phyloP scores from a whole-genome alignment of 2,113 vertebrate species.

The Collichthys lucidus region DNA sequence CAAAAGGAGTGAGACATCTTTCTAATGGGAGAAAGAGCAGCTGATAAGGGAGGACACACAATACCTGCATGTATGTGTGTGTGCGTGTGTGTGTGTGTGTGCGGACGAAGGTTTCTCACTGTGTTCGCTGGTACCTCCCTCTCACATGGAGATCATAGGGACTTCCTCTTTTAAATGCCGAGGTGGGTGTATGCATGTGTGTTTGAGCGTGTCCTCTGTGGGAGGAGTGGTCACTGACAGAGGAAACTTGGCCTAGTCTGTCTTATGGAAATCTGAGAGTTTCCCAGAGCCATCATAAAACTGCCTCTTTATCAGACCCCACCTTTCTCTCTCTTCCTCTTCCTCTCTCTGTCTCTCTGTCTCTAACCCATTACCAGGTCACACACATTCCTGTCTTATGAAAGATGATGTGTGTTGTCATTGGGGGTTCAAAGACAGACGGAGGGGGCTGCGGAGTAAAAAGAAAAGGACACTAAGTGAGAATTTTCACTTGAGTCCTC shows the following conservation, averaged over 20 bases:
- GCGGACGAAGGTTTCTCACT: conserved; percentile 90
- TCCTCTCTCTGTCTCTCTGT: conserved; percentile 66
- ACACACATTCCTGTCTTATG: conserved; percentile 78
- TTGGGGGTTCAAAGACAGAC: conserved; percentile 76
- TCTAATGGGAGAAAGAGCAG: conserved; percentile 92
- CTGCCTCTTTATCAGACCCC: conserved; percentile 88
- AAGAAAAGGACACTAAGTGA: conserved; percentile 74
- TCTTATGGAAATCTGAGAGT: conserved; percentile 97
- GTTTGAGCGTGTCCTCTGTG: conserved; percentile 75
- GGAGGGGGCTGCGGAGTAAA: conserved; percentile 41
- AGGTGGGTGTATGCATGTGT: conserved; percentile 81
- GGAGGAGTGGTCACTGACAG: conserved; percentile 89
- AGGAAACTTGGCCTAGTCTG: conserved; percentile 93
- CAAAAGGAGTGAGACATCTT: conserved; percentile 90
- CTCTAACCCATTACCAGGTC: conserved; percentile 81
- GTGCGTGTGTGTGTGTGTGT: conserved; percentile 71
- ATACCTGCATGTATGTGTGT: conserved; percentile 86
- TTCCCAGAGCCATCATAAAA: conserved; percentile 96
- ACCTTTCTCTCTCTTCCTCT: conserved; percentile 56
- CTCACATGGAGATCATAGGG: conserved; percentile 91
- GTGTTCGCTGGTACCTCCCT: conserved; percentile 86
- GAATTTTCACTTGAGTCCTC: conserved; percentile 76
- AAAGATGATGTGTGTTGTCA: conserved; percentile 82
- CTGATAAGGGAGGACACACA: conserved; percentile 95
- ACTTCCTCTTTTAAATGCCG: conserved; percentile 93